Evolutionary conservation across 2,888 invertebrate species (phyloP), one percentile per base, ranked within the genome.

Genomic region (Crioceris asparagi): DNA sequence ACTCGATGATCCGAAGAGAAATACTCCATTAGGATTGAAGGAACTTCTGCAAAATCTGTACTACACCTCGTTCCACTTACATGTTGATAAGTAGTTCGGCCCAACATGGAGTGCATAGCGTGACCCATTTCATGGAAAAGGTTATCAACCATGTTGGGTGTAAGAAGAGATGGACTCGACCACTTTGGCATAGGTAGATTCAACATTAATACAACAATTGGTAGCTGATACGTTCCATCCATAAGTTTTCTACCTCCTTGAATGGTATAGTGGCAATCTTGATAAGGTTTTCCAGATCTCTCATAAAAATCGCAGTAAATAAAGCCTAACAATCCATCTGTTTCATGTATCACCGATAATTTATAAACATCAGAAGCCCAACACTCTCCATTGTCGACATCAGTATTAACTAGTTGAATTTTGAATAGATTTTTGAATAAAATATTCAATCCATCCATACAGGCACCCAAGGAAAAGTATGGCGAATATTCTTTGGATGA

Each of bases 91-190:
- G 77, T 75, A 0, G 96, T 94, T 44, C 94, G 75, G 2, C 91
- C 98, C 48, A 98, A 67, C 93, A 98, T 96, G 12, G 96, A 94
- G 67, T 98, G 98, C 75, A 97, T 81, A 11, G 97, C 98, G 69
- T 98, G 98, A 0, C 98, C 98, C 82, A 93, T 83, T 71, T 98
- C 97, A 63, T 98, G 98, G 66, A 97, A 97, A 47, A 98, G 70
- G 68, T 96, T 98, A 65, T 97, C 96, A 6, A 96, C 83, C 55
- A 86, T 83, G 12, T 78, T 75, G 1, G 88, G 85, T 16, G 79
- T 75, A 36, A 98, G 69, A 35, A 94, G 67, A 29, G 87, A 83
- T 1, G 87, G 87, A 3, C 75, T 77, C 1, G 73, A 73, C 74
- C 78, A 77, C 46, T 77, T 75, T 0, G 87, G 84, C 19, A 79